Evolutionary conservation across 1,140 invertebrate species (phyloP).

Genomic region (Schmidtea mediterranea): DNA sequence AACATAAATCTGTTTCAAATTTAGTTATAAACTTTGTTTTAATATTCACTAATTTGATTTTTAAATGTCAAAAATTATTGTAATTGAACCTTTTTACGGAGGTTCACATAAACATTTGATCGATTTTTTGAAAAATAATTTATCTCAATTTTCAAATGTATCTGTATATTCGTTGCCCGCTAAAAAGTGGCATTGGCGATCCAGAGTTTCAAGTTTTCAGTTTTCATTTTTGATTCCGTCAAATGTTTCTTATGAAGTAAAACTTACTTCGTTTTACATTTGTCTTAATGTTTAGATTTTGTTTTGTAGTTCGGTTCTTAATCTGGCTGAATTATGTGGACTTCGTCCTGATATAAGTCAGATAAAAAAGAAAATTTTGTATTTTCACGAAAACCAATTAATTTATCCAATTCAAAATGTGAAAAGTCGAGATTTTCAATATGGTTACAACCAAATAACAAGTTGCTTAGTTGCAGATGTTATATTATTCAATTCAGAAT

Average conservation of each 20-base stretch:
- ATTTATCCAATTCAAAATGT: slow-evolving; percentile 39
- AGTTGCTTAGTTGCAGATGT: slow-evolving; percentile 40
- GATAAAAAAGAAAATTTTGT: slow-evolving; percentile 39
- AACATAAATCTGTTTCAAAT: no score
- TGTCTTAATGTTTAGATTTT: slow-evolving; percentile 20
- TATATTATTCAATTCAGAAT: slow-evolving; percentile 44
- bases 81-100: slow-evolving; percentile 40
- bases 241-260: slow-evolving; percentile 9
- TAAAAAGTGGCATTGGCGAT: slow-evolving; percentile 53
- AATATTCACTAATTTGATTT: no score
- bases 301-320: slow-evolving; percentile 44
- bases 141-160: slow-evolving; percentile 14
- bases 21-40: no score
- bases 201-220: slow-evolving; percentile 38
- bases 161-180: slow-evolving; percentile 33
- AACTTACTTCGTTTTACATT: slow-evolving; percentile 5
- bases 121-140: slow-evolving; percentile 27
- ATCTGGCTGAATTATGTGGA: slow-evolving; percentile 40
- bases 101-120: slow-evolving; percentile 43
- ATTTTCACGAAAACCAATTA: slow-evolving; percentile 53
- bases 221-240: slow-evolving; percentile 35
- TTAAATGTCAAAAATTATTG: slow-evolving; percentile 7
- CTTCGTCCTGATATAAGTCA: slow-evolving; percentile 35
- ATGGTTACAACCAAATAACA: slow-evolving; percentile 46
- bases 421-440: slow-evolving; percentile 45